These are phyloP conservation scores for Escarpia spicata DNA, from an alignment of 2,888 invertebrate genomes.

Conservation along the genomic window DNA sequence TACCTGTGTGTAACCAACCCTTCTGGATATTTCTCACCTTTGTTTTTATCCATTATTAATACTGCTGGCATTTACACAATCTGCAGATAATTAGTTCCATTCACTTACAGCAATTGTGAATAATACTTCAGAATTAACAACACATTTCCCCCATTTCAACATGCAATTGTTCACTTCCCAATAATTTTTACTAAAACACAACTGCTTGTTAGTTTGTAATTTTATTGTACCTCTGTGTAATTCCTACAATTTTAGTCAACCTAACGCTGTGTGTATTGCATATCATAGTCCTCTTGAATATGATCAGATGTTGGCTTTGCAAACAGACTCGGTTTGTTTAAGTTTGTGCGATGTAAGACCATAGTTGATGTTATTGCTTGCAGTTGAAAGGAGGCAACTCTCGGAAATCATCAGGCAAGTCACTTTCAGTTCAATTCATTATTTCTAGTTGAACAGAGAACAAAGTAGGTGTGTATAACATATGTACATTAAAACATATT, in stretches of 20 bases:
- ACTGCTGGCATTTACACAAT: no score
- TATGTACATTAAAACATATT: no score
- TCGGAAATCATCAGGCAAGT: neutral
- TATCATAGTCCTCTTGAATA: neutral
- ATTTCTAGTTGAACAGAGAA: neutral
- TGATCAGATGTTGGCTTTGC: neutral
- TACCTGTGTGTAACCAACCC: no score
- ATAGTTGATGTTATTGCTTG: neutral
- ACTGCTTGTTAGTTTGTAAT: neutral
- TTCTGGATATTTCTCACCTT: no score
- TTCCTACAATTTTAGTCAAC: neutral
- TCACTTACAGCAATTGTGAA: no score
- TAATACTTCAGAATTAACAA: neutral
- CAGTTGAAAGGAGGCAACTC: neutral
- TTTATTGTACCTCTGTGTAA: neutral
- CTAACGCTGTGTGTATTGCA: neutral
- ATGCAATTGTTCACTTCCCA: neutral
- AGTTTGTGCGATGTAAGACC: neutral
- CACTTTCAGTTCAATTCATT: neutral
- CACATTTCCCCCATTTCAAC: neutral
- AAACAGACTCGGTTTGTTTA: neutral
- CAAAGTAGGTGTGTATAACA: neutral
- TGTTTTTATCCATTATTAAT: no score
- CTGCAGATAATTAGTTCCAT: no score
- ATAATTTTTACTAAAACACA: neutral